Base-by-base conservation (phyloP, 2,113 vertebrate genomes). In the Arvicanthis niloticus region DNA sequence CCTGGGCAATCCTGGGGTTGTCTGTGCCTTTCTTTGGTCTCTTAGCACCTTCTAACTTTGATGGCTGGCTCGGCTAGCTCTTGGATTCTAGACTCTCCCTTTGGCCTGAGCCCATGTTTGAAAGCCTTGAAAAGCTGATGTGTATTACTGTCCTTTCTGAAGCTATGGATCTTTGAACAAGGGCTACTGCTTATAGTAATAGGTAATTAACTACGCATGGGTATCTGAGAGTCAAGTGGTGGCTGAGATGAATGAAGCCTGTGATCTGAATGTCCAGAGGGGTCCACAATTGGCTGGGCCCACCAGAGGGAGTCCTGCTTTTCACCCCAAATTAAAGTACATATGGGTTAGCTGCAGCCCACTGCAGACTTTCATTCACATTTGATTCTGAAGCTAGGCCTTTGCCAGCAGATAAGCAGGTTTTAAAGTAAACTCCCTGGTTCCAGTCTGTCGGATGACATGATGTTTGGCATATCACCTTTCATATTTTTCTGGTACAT, bases 51-150 rank as follows among this genome's bases (percentile, higher is more conserved):
- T 84, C 29, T 1, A 34, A 19, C 26, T 73, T 76, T 56, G 56
- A n/a, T 84, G 88, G 16, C 58, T 84, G 26, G 29, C 60, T 90
- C 93, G 88, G 16, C 58, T 84, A 37, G 29, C 60, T 90, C 93
- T 94, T 26, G 2, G 53, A 90, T 12, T 29, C 17, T n/a, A 67
- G 37, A 2, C 29, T 90, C 76, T 94, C 26, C 37, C 37, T n/a
- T 7, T 89, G 91, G 45, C 40, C 7, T 1, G 31, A 86, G 62
- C 45, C 24, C 65, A 13, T 4, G 45, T 80, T 60, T 21, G 34
- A 26, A 24, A 16, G 2, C 58, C 56, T 51, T 10, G 76, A 88
- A 75, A 60, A 21, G 58, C 42, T 60, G 22, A 80, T 51, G 0
- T 92, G 42, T 24, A 29, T 88, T 65, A 24, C 0, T n/a, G 51